These are phyloP conservation scores for Shargacucullia verbasci DNA, from an alignment of 2,888 invertebrate genomes.

Conservation along the genomic window DNA sequence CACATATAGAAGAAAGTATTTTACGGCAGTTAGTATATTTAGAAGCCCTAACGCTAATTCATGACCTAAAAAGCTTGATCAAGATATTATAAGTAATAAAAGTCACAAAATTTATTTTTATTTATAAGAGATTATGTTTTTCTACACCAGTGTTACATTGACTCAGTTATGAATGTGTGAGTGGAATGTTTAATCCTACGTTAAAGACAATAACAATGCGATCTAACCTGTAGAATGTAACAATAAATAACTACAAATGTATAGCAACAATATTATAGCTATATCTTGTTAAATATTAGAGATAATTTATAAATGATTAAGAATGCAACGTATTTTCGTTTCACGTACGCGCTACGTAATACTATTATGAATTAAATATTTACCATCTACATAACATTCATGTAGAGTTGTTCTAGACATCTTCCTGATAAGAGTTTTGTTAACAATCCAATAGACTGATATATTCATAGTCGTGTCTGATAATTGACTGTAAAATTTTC, in stretches of 20 bases:
- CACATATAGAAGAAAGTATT: conserved; percentile 36
- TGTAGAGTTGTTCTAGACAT: conserved; percentile 38
- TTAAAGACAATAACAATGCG: conserved; percentile 48
- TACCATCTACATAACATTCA: conserved; percentile 58
- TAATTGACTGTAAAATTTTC: conserved; percentile 72
- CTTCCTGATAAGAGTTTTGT: conserved; percentile 33
- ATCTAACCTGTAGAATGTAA: conserved; percentile 47
- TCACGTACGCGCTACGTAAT: conserved; percentile 36
- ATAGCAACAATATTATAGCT: conserved; percentile 50
- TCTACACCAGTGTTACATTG: conserved; percentile 42
- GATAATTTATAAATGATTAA: conserved; percentile 30
- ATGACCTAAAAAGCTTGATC: conserved; percentile 60
- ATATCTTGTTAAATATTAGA: conserved; percentile 35
- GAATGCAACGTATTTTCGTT: conserved; percentile 25
- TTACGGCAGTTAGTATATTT: conserved; percentile 51
- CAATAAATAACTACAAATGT: conserved; percentile 51
- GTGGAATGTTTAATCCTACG: conserved; percentile 73
- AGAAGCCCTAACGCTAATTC: conserved; percentile 64
- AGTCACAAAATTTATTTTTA: conserved; percentile 21
- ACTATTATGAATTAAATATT: conserved; percentile 46
- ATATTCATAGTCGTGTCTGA: conserved; percentile 52
- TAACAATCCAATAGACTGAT: conserved; percentile 43
- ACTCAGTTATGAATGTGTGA: conserved; percentile 60
- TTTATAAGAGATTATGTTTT: conserved; percentile 28
- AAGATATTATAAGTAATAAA: conserved; percentile 29